Evolutionary conservation across 2,888 invertebrate genomes (phyloP), one percentile per base, ranked within the genome.

Genomic region (Harpalus rubripes): DNA sequence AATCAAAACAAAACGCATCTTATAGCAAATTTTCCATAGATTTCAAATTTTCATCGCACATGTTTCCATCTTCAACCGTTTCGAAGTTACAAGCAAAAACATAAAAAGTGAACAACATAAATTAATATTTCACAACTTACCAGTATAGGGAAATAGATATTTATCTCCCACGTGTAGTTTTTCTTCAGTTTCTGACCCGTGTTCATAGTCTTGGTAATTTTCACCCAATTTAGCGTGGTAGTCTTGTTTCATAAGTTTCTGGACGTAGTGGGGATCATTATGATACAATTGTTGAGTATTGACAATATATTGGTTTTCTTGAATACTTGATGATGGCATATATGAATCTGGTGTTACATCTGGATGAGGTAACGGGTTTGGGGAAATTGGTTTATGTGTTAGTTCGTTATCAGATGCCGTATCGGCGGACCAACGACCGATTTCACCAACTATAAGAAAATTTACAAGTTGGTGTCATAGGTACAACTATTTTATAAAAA

Each of bases 111-210:
- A 52, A 0, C 44, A 12, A 6, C 32, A 56, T 12, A 61, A 12
- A 15, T 15, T 16, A 1, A 16, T 16, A 5, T 32, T 32, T 0
- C 0, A 22, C 2, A 22, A 22, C 72, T 74, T 10, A 92, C 95
- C 95, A 87, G 96, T 96, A 89, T 96, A 97, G 0, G 97, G 97
- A 88, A 96, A 97, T 86, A 95, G 92, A 91, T 97, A 97, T 92
- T 96, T 96, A 88, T 97, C 97, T 85, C 94, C 94, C 10, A 94
- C 90, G 87, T 94, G 94, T 88, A 95, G 95, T 87, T 95, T 95
- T 74, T 95, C 95, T 0, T 95, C 95, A 0, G 94, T 93, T 88
- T 95, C 95, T 0, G 95, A 95, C 92, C 94, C 93, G 44, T 95
- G 92, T 87, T 95, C 95, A 86, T 93, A 94, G n/a, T 94, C 94